Conservation (phyloP, 2,113 vertebrate species). For the Glareola pratincola region DNA sequence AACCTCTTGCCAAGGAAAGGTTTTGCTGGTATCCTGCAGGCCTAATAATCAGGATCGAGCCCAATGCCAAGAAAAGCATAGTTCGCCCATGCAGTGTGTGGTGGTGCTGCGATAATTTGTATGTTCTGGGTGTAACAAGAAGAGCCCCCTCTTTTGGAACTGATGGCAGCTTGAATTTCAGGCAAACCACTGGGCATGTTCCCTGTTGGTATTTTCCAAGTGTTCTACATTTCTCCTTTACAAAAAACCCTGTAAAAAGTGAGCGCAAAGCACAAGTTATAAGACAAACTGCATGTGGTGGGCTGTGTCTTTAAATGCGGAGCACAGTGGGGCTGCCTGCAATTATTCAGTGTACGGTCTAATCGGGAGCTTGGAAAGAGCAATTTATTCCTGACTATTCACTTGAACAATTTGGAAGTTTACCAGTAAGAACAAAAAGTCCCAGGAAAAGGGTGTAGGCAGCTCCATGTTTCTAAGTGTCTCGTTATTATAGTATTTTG, state of each 20-base stretch:
- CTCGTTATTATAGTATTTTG: neutral
- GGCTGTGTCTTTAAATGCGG: neutral
- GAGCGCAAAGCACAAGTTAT: neutral
- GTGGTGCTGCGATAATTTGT: neutral
- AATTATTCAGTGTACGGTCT: neutral
- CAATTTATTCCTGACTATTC: constrained; percentile 42
- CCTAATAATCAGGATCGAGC: neutral
- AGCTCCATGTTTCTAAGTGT: neutral
- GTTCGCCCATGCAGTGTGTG: neutral
- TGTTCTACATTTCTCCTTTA: neutral
- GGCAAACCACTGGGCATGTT: neutral
- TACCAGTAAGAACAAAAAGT: constrained; percentile 29
- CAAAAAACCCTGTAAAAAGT: neutral
- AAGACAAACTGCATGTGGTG: neutral
- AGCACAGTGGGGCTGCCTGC: neutral
- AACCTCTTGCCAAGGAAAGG: neutral
- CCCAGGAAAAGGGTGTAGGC: constrained; percentile 17
- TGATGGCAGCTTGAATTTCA: constrained; percentile 7
- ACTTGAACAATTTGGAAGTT: constrained; percentile 34
- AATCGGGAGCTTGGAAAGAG: constrained; percentile 7
- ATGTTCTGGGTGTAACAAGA: neutral
- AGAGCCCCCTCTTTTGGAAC: neutral
- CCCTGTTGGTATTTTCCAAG: neutral
- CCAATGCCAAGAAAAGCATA: neutral
- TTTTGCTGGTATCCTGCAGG: neutral